phyloP scores from a whole-genome alignment of 2,888 invertebrate genomes.

The Cerastis rubricosa region DNA sequence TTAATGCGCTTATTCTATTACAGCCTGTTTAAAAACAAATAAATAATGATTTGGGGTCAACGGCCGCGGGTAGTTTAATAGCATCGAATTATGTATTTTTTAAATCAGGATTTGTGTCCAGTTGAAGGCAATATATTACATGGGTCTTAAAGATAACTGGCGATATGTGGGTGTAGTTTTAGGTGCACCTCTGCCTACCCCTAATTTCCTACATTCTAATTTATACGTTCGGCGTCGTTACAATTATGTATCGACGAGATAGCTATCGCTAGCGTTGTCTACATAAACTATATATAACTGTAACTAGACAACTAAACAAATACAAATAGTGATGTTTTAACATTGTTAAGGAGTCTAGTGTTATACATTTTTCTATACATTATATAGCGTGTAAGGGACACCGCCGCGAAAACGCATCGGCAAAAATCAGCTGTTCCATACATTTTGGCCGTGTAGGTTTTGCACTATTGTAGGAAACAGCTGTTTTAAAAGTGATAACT shows the following conservation, averaged over 20 bases:
- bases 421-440: too few relatives aligned
- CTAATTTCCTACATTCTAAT: too few relatives aligned
- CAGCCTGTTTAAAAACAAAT: background rate
- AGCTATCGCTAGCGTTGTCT: background rate
- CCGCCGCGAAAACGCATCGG: too few relatives aligned
- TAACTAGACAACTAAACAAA: background rate
- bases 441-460: too few relatives aligned
- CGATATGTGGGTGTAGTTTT: background rate
- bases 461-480: too few relatives aligned
- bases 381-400: background rate
- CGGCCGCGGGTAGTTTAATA: background rate
- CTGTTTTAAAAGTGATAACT: too few relatives aligned
- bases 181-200: background rate
- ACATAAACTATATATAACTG: background rate
- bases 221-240: too few relatives aligned
- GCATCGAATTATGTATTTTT: background rate
- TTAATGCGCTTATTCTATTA: too few relatives aligned
- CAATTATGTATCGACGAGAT: too few relatives aligned
- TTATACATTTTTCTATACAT: conserved; percentile 31
- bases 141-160: background rate
- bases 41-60: background rate
- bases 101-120: background rate
- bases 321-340: conserved; percentile 7
- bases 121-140: background rate
- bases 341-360: background rate